Evolutionary conservation across 1,140 invertebrate species (phyloP), one percentile per base, ranked within the genome.

Genomic region (Pogonognathellus flavescens): DNA sequence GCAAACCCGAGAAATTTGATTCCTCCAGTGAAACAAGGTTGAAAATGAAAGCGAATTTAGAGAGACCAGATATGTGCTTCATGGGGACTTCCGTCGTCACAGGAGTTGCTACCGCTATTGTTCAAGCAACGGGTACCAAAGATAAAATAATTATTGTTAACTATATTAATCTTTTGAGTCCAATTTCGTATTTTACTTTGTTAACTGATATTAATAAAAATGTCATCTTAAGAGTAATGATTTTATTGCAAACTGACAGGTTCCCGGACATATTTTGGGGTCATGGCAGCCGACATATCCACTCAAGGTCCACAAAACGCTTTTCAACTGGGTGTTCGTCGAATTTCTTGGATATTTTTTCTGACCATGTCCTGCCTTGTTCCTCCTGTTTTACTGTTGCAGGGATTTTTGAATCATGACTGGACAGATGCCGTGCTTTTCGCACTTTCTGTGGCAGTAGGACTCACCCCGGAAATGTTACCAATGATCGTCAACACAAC

Each of bases 261-360:
- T 31, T 49, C 70, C n/a, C 13, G 16, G 7, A 49, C 70, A 3
- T 76, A 50, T 9, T 76, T 49, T 31, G 70, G 70, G 2, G 4
- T 76, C 0, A 76, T 76, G 70, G 70, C 70, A 3, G 41, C 4
- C 13, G 16, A 76, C 22, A 9, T 86, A 4, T 25, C 70, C 8
- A 80, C 31, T 18, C n/a, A 18, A 3, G 10, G 57, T 41, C 85
- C 85, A 9, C 50, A 84, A 53, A 86, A 84, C 25, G 85, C 85
- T 2, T 86, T 86, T 62, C 85, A 86, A 70, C 70, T 86, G 6
- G 85, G 85, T 4, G 85, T 86, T 0, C 82, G 85, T 18, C 10
- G 85, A 25, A 86, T 86, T 80, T 86, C 85, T 16, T 86, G 85
- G 85, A 86, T 86, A 10, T 86, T 86, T 52, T 86, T 86, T 49